Base-by-base conservation (phyloP, 2,113 vertebrate genomes). In the Nesospiza acunhae region DNA sequence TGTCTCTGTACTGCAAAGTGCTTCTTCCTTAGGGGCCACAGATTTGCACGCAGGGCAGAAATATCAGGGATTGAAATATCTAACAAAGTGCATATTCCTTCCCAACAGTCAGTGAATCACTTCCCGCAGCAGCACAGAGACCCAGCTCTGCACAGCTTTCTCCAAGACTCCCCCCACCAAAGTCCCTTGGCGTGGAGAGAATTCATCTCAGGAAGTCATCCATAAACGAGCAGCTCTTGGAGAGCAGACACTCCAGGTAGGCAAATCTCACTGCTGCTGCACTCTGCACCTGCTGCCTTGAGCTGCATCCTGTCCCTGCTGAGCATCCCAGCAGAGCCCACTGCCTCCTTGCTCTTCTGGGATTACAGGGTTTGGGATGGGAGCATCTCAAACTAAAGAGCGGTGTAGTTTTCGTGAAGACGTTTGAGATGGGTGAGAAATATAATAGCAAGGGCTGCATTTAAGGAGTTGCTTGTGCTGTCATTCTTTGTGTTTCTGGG, bases 131-230 rank as follows among this genome's bases (percentile, higher is more conserved):
- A 88, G 97, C 97, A 10, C 98, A 99, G 80, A 98, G 98, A 97
- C 98, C 98, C 74, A 98, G 97, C 89, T 99, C 99, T 15, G 97
- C 98, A 0, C 99, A 99, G 95, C 98, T 98, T 94, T 99, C 99
- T 50, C 99, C 99, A n/a, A 98, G 98, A 84, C 98, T 97, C 37
- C 98, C 98, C 90, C 98, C 98, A 9, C 98, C 98, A 8, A 99
- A 98, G 39, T 99, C 98, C 56, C 98, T 99, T 0, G 98, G 98
- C 7, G 93, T 98, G 44, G 98, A 98, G 73, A 97, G 96, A 73
- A 97, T 98, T 93, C 98, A 98, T 70, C 98, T 97, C 90, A 98
- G 98, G 75, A 98, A 98, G 89, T 97, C 98, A 1, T 98, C 98
- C 62, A 42, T 98, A 76, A 97, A 95, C 0, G 98, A 98, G 24